Percentiles rank a stretch among this genome's conserved stretches.
phyloP scores from a whole-genome alignment of 2,888 invertebrate genomes.

The Sturmia bella region DNA sequence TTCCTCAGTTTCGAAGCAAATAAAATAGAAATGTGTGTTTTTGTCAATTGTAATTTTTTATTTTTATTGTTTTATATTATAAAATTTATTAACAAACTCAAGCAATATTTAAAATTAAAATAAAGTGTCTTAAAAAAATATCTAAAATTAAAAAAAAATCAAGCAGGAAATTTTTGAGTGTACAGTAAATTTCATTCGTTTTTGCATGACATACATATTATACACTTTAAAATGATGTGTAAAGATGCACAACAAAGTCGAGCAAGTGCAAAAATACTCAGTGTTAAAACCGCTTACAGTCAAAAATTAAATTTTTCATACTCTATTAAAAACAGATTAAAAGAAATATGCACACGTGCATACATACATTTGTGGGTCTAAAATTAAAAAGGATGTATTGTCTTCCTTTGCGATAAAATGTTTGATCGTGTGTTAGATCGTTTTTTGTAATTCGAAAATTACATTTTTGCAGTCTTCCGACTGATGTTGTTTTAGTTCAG shows the following conservation, averaged over 20 bases:
- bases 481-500: constrained; percentile 70
- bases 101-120: constrained; percentile 7
- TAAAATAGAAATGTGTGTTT: no score
- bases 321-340: constrained; percentile 46
- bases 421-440: background rate
- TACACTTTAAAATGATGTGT: constrained; percentile 6
- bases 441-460: constrained; percentile 69
- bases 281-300: constrained; percentile 38
- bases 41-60: no score
- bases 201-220: constrained; percentile 13
- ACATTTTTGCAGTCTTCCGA: constrained; percentile 74
- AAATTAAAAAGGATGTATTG: background rate
- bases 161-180: background rate
- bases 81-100: constrained; percentile 18
- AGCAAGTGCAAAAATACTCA: constrained; percentile 17
- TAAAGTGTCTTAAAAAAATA: constrained; percentile 4
- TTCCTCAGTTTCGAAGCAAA: background rate
- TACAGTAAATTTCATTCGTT: constrained; percentile 15
- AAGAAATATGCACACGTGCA: constrained; percentile 10
- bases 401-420: background rate
- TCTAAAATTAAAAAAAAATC: background rate
- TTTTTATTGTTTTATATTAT: constrained; percentile 5
- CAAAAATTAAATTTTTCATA: constrained; percentile 23
- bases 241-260: constrained; percentile 6
- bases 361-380: background rate